These are phyloP conservation scores for Panzeria rudis DNA, from an alignment of 2,888 invertebrate species.

Conservation along the genomic window DNA sequence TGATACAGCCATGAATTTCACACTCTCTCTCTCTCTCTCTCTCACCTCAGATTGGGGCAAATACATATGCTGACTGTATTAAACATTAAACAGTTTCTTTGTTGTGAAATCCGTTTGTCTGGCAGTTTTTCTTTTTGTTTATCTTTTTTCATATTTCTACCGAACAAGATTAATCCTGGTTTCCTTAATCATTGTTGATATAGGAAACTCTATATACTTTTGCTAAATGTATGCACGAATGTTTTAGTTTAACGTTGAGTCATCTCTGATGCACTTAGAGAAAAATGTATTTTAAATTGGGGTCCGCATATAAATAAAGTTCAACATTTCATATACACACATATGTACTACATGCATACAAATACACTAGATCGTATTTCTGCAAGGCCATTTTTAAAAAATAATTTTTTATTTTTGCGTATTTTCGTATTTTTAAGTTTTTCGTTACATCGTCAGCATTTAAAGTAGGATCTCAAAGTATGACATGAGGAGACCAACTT, in stretches of 20 bases:
- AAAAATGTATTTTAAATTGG: background rate
- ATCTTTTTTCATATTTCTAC: conserved; percentile 42
- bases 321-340: background rate
- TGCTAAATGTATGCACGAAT: background rate
- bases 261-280: conserved; percentile 21
- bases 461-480: too few species aligned
- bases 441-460: too few species aligned
- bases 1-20: background rate
- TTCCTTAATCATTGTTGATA: conserved; percentile 22
- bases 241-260: conserved; percentile 23
- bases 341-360: background rate
- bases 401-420: too few species aligned
- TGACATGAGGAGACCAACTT: too few species aligned
- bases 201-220: conserved; percentile 18
- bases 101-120: conserved; percentile 40
- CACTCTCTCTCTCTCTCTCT: background rate
- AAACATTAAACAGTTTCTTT: conserved; percentile 55
- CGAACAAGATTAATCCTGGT: conserved; percentile 62
- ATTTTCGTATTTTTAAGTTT: too few species aligned
- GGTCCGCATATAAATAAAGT: background rate
- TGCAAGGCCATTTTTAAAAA: too few species aligned
- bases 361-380: too few species aligned
- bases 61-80: conserved; percentile 6
- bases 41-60: conserved; percentile 17
- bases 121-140: conserved; percentile 26